Base-by-base conservation (phyloP, 2,113 vertebrate genomes). In the Ptychochromis oligacanthus region DNA sequence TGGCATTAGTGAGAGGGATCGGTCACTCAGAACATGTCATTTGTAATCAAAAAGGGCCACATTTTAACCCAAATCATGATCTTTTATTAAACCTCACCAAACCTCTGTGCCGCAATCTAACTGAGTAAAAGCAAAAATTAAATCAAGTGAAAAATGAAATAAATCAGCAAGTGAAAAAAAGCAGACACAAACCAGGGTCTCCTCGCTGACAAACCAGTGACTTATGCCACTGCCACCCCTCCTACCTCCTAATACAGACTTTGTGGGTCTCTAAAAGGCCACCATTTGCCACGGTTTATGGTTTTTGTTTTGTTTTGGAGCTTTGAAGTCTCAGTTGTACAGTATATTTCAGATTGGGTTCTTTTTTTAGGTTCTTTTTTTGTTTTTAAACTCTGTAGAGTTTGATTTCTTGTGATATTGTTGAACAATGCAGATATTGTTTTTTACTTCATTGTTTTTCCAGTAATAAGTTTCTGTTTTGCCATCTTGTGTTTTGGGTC, bases 281-380 rank as follows among this genome's bases (percentile, higher is more conserved):
- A 38, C 8, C 8, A 10, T 10, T 38, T 38, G 4, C 3, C 36
- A 10, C 10, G 38, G 38, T 7, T 40, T 10, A 12, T 40, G 38
- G 38, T 2, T 40, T 40, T 40, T 40, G 38, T 38, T 38, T 38
- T 38, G 8, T 38, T 38, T 38, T 38, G 38, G 10, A 40, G 10
- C 12, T 12, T 40, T 40, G n/a, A n/a, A n/a, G n/a, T n/a, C n/a
- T n/a, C n/a, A 40, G 38, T 3, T 40, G 12, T 40, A 40, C 38
- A 12, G 38, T 4, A 40, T 40, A 40, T 40, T 40, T 1, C 2
- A 3, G 61, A 40, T 65, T 65, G 5, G 61, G 7, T 43, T 62
- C 6, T 11, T 2, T 10, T 62, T 62, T 0, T n/a, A n/a, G 38
- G 0, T 5, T 38, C n/a, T n/a, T 14, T 4, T 62, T 4, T 38